Conservation (phyloP, 1,140 invertebrate genomes). For the Streblospio benedicti region DNA sequence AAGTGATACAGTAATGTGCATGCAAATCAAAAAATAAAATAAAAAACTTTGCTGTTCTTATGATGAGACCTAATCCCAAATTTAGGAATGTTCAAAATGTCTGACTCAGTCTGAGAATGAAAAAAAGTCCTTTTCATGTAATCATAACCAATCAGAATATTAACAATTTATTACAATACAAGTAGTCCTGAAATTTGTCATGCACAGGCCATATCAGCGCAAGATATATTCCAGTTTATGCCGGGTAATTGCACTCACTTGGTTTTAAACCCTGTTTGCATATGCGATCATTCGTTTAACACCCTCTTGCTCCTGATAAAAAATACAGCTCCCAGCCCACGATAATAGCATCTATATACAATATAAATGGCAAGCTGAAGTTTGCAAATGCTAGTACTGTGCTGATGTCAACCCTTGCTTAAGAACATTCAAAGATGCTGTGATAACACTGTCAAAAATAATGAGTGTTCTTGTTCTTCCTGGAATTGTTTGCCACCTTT, state of each 20-base stretch:
- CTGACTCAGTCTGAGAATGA: too few relatives aligned
- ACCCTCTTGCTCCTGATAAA: background rate
- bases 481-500: background rate
- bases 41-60: too few relatives aligned
- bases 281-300: background rate
- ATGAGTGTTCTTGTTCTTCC: background rate
- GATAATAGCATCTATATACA: too few relatives aligned
- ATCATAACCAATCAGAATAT: too few relatives aligned
- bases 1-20: too few relatives aligned
- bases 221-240: slow-evolving; percentile 6
- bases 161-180: slow-evolving; percentile 10
- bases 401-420: background rate
- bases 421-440: too few relatives aligned
- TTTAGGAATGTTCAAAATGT: too few relatives aligned
- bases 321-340: background rate
- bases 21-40: too few relatives aligned
- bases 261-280: background rate
- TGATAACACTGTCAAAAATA: too few relatives aligned
- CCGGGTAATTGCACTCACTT: background rate
- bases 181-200: slow-evolving; percentile 15
- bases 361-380: background rate
- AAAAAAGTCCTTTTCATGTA: too few relatives aligned
- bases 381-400: background rate
- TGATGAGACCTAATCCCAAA: too few relatives aligned
- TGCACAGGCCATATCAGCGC: slow-evolving; percentile 11